A percentile compares a stretch with the other conserved stretches of the same genome.
phyloP scores from a whole-genome alignment of 2,797 vertebrate species.

The Hapalemur alaotrensis region DNA sequence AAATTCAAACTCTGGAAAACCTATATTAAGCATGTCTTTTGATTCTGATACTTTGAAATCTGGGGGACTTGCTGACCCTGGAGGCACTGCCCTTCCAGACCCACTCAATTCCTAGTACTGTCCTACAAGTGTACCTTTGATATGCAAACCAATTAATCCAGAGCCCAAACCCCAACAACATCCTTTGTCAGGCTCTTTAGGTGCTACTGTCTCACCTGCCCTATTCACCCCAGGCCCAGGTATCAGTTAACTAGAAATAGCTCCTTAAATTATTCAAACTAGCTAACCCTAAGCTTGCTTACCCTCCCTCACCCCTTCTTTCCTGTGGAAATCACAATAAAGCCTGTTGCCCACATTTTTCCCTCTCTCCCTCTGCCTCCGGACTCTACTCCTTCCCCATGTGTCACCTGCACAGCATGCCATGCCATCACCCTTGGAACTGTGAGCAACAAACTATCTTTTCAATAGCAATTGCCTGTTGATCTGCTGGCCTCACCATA shows the following conservation, averaged over 20 bases:
- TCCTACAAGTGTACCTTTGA: background rate
- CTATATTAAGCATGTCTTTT: background rate
- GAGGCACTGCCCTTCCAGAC: no score
- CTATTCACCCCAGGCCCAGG: background rate
- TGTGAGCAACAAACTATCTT: background rate
- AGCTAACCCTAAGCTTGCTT: background rate
- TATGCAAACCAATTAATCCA: background rate
- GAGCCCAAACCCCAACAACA: background rate
- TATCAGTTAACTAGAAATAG: background rate
- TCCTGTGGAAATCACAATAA: background rate
- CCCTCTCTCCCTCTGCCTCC: background rate
- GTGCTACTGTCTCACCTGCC: background rate
- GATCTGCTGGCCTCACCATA: background rate
- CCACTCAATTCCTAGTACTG: background rate
- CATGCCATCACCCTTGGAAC: background rate
- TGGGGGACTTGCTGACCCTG: background rate
- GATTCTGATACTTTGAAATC: background rate
- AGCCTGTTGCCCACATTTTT: background rate
- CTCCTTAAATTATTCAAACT: background rate
- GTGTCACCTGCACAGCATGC: accelerated
- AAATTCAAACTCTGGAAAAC: background rate
- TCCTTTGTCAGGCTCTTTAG: background rate
- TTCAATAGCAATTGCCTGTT: background rate
- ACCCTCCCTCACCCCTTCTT: background rate
- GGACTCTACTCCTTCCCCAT: background rate